Conservation (phyloP, 2,888 invertebrate species). For the Oscheius onirici region DNA sequence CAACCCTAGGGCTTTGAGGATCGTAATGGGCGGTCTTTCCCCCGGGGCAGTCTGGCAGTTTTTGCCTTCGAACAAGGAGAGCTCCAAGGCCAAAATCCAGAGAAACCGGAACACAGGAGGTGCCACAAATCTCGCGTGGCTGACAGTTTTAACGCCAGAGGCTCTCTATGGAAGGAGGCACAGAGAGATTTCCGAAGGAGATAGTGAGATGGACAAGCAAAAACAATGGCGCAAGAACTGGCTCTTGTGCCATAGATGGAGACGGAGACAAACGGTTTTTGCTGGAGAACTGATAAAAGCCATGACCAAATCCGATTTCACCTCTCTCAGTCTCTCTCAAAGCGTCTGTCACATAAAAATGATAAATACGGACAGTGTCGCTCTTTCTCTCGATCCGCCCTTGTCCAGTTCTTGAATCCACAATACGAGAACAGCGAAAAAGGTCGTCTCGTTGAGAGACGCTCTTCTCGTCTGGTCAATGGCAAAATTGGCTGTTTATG, state of each 20-base stretch:
- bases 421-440: conserved; percentile 9
- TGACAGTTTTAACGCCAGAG: neutral
- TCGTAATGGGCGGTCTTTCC: no score
- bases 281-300: neutral
- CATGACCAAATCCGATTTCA: neutral
- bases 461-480: no score
- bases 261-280: neutral
- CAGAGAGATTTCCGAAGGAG: neutral
- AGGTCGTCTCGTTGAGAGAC: no score
- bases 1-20: no score
- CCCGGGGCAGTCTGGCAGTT: no score
- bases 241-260: neutral
- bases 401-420: conserved; percentile 33
- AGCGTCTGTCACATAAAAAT: conserved; percentile 1
- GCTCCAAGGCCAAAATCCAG: neutral
- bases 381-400: conserved; percentile 8
- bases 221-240: neutral
- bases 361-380: neutral
- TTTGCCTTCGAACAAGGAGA: no score
- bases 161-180: neutral
- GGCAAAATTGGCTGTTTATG: no score
- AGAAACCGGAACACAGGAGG: neutral
- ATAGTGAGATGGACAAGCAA: neutral
- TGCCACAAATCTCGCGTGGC: neutral
- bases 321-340: neutral